A percentile compares a stretch with the other conserved stretches of the same genome.
Evolutionary conservation across 1,140 invertebrate genomes (phyloP).

Genomic region (Heliconius congener): DNA sequence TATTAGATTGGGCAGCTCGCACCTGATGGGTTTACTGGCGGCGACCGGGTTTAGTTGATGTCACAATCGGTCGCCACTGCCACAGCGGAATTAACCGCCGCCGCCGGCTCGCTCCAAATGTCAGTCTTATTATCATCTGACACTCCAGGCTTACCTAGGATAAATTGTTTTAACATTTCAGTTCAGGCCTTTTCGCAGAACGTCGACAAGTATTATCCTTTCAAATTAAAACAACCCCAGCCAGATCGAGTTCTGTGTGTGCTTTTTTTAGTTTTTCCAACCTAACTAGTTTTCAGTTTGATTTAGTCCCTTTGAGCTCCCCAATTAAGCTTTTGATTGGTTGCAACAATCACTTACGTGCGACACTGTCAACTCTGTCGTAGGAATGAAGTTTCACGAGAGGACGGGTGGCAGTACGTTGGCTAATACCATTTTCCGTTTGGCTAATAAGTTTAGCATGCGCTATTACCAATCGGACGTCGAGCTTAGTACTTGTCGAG

Average conservation of each 20-base stretch:
- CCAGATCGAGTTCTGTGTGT: slow-evolving; percentile 42
- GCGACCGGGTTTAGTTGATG: slow-evolving; percentile 75
- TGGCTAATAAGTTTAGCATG: slow-evolving; percentile 79
- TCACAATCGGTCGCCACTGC: slow-evolving; percentile 73
- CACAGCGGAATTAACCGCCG: slow-evolving; percentile 73
- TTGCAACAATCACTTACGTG: slow-evolving; percentile 74
- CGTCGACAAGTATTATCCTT: slow-evolving; percentile 71
- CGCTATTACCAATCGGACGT: slow-evolving; percentile 78
- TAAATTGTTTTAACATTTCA: slow-evolving; percentile 79
- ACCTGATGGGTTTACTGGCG: slow-evolving; percentile 75
- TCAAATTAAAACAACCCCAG: slow-evolving; percentile 63
- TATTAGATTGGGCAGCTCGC: slow-evolving; percentile 64
- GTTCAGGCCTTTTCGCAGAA: slow-evolving; percentile 66
- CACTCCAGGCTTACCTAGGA: slow-evolving; percentile 75
- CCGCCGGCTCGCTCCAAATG: slow-evolving; percentile 69
- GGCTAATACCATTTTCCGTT: slow-evolving; percentile 79
- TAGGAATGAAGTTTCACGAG: slow-evolving; percentile 71
- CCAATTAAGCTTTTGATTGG: slow-evolving; percentile 74
- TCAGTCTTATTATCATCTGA: slow-evolving; percentile 80
- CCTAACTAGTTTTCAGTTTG: slow-evolving; percentile 58
- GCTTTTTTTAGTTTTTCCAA: slow-evolving; percentile 51
- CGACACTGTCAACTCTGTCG: slow-evolving; percentile 68
- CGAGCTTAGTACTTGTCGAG: slow-evolving; percentile 60
- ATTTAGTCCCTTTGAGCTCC: slow-evolving; percentile 51
- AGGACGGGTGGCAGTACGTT: slow-evolving; percentile 58